A percentile compares a stretch with the other conserved stretches of the same genome.
These are phyloP conservation scores for Calameuta idolon DNA, from an alignment of 2,888 invertebrate species.

Conservation along the genomic window DNA sequence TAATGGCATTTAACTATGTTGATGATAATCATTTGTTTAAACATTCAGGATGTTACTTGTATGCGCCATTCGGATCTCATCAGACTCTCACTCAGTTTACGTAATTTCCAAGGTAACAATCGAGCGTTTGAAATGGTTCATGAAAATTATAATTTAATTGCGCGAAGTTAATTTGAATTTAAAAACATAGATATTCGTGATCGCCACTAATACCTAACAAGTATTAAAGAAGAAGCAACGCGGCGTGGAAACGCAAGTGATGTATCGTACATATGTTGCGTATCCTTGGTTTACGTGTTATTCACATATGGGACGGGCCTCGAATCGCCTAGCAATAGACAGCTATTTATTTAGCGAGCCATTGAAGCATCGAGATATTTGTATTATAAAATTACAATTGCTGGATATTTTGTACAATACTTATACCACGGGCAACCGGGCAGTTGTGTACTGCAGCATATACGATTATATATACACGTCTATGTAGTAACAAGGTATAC, in stretches of 20 bases:
- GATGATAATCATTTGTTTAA: neutral
- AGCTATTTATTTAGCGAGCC: neutral
- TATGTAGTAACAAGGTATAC: neutral
- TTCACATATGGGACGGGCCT: neutral
- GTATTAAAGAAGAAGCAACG: neutral
- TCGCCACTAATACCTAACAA: neutral
- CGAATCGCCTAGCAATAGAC: neutral
- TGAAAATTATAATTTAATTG: neutral
- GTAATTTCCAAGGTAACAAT: neutral
- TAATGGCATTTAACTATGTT: neutral
- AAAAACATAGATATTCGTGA: neutral
- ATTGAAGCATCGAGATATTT: neutral
- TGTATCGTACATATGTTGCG: neutral
- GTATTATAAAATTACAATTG: neutral
- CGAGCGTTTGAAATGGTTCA: neutral
- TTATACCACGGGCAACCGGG: neutral
- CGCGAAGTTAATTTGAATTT: neutral
- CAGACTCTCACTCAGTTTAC: neutral
- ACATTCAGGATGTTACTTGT: neutral
- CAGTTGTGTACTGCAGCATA: neutral
- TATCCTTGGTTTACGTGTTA: neutral
- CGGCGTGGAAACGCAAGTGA: neutral
- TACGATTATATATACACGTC: neutral
- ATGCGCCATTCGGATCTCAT: neutral
- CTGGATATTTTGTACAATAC: neutral